These are phyloP conservation scores for Theristus sp. DNA, from an alignment of 2,888 invertebrate genomes.

Conservation along the genomic window DNA sequence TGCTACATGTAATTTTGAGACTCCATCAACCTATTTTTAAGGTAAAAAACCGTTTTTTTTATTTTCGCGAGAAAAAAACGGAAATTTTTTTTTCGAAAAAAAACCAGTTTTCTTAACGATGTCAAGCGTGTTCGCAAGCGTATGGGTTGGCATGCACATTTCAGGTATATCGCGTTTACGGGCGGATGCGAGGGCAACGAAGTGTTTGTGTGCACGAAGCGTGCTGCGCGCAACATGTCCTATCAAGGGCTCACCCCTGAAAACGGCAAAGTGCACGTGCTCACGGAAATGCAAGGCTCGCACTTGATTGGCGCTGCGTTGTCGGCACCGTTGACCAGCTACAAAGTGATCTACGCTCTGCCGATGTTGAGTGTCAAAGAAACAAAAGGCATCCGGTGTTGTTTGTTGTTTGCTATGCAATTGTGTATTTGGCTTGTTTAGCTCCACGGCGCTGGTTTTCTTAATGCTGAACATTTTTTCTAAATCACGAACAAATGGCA, in stretches of 20 bases:
- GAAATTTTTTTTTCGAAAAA: no score
- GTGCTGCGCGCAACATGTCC: conserved; percentile 83
- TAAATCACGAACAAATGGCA: no score
- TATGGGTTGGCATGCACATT: no score
- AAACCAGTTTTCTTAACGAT: no score
- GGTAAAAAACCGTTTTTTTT: no score
- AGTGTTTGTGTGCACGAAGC: conserved; percentile 62
- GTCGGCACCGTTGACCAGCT: conserved; percentile 62
- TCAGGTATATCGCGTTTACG: conserved; percentile 51
- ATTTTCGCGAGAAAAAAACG: no score
- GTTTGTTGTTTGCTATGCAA: background rate
- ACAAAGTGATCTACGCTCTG: conserved; percentile 65
- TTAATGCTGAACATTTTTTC: no score
- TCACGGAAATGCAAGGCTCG: conserved; percentile 23
- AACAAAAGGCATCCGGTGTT: conserved; percentile 49
- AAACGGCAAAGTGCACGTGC: background rate
- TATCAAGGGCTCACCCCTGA: conserved; percentile 65
- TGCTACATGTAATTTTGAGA: no score
- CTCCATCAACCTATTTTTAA: no score
- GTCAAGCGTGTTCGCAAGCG: no score
- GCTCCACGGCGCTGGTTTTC: no score
- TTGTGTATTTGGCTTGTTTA: background rate
- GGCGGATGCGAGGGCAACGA: conserved; percentile 42
- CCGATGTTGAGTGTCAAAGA: conserved; percentile 96
- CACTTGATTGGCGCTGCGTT: conserved; percentile 65